phyloP scores from a whole-genome alignment of 2,797 vertebrate species.

The Tadarida brasiliensis region DNA sequence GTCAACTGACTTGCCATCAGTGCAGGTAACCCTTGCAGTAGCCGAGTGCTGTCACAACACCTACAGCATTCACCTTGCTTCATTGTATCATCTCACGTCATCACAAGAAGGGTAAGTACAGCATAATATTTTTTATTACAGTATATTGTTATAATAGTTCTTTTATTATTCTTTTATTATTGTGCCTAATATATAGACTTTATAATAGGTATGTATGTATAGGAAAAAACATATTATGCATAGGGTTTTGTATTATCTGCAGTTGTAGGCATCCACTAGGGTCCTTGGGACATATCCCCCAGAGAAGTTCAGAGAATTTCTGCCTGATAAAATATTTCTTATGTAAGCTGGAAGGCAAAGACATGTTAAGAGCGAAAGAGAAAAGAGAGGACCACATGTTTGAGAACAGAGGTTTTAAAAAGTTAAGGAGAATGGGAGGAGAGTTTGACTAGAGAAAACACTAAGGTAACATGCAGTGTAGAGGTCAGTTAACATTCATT shows the following conservation, averaged over 20 bases:
- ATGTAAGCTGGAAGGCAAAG: not conserved
- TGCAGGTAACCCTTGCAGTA: not conserved
- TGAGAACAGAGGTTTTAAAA: not conserved
- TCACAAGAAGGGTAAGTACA: not conserved
- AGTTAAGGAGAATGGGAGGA: not conserved
- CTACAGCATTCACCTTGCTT: not conserved
- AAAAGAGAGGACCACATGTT: not conserved
- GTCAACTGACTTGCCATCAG: not conserved
- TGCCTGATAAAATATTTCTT: not conserved
- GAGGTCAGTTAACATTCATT: not conserved
- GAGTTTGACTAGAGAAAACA: not conserved
- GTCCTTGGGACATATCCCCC: not conserved
- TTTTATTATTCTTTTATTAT: not conserved
- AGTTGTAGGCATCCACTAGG: not conserved
- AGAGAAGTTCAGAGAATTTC: not conserved
- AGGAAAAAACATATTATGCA: not conserved
- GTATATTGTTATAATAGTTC: not conserved
- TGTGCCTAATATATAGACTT: not conserved
- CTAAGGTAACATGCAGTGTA: not conserved
- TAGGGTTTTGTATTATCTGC: not conserved
- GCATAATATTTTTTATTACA: not conserved
- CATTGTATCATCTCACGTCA: not conserved
- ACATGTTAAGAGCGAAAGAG: not conserved
- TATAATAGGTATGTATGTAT: not conserved
- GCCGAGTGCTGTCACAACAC: not conserved